Evolutionary conservation across 92 coral and sea anemone species (phyloP).

Genomic region (Epizoanthus fatuus): DNA sequence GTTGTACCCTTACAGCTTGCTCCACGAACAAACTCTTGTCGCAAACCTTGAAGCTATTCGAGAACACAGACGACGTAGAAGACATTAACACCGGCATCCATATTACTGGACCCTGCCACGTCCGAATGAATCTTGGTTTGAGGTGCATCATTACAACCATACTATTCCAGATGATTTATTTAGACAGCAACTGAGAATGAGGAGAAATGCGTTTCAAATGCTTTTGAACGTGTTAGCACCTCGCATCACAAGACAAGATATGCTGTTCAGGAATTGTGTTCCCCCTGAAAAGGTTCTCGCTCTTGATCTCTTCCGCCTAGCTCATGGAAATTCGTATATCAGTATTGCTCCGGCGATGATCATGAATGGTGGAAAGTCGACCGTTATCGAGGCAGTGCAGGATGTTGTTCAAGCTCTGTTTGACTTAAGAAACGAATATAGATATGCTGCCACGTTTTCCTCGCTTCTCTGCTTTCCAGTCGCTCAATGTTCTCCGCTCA

Average conservation of each 20-base stretch:
- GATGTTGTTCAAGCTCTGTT: conserved; percentile 48
- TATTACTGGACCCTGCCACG: too few species aligned
- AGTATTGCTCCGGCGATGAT: conserved; percentile 51
- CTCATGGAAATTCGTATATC: conserved; percentile 47
- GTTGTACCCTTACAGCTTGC: too few species aligned
- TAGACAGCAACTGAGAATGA: conserved; percentile 48
- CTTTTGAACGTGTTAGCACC: conserved; percentile 44
- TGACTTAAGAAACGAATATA: conserved; percentile 49
- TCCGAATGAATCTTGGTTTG: too few species aligned
- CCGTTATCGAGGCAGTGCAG: conserved; percentile 48
- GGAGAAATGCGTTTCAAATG: conserved; percentile 42
- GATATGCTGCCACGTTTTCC: too few species aligned
- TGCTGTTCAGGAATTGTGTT: conserved; percentile 43
- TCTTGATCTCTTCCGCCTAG: conserved; percentile 54
- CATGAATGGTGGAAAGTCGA: conserved; percentile 44
- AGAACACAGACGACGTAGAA: too few species aligned
- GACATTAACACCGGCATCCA: too few species aligned
- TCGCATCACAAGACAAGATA: conserved; percentile 35
- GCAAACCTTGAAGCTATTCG: too few species aligned
- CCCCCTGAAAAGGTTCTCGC: conserved; percentile 45
- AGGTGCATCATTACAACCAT: too few species aligned
- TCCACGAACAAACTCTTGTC: too few species aligned
- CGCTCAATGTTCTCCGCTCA: too few species aligned
- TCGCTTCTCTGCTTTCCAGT: too few species aligned
- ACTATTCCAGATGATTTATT: conserved; percentile 42